Evolutionary conservation across 1,140 invertebrate species (phyloP).

Genomic region (Hycleus cichorii): DNA sequence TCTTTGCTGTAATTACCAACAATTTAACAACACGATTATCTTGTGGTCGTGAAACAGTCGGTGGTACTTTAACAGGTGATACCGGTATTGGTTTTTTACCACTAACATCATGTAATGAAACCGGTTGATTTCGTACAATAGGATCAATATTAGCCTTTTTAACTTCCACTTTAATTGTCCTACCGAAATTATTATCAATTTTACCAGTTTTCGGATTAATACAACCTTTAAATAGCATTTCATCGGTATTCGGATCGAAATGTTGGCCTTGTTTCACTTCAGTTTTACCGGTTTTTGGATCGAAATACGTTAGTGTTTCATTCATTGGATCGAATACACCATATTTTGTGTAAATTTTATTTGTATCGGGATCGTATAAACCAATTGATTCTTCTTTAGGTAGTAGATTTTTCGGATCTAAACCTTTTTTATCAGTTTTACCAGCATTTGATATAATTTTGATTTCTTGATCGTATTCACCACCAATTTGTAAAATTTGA

Average conservation of each 20-base stretch:
- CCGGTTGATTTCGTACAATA: slow-evolving; percentile 49
- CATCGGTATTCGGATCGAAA: slow-evolving; percentile 53
- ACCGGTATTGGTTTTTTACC: slow-evolving; percentile 41
- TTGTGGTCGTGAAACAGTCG: slow-evolving; percentile 38
- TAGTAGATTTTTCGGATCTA: slow-evolving; percentile 53
- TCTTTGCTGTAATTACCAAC: slow-evolving; percentile 49
- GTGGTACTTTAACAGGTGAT: slow-evolving; percentile 42
- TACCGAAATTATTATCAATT: slow-evolving; percentile 55
- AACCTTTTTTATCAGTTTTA: slow-evolving; percentile 56
- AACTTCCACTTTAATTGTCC: slow-evolving; percentile 53
- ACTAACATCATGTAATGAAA: neutral
- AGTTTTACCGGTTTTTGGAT: slow-evolving; percentile 57
- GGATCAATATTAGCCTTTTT: slow-evolving; percentile 53
- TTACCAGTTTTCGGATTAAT: slow-evolving; percentile 61
- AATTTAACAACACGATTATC: slow-evolving; percentile 47
- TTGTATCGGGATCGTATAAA: slow-evolving; percentile 56
- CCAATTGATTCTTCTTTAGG: slow-evolving; percentile 55
- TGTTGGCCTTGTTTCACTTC: slow-evolving; percentile 49
- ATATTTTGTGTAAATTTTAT: slow-evolving; percentile 61
- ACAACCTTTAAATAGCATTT: slow-evolving; percentile 53
- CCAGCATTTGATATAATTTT: slow-evolving; percentile 55
- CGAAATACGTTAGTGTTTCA: slow-evolving; percentile 56
- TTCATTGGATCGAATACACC: slow-evolving; percentile 58
- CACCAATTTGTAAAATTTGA: slow-evolving; percentile 57
- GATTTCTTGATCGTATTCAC: slow-evolving; percentile 57